Percentiles rank a stretch among this genome's conserved stretches.
These are phyloP conservation scores for Eurytoma adleriae DNA, from an alignment of 2,888 invertebrate genomes.

Conservation along the genomic window DNA sequence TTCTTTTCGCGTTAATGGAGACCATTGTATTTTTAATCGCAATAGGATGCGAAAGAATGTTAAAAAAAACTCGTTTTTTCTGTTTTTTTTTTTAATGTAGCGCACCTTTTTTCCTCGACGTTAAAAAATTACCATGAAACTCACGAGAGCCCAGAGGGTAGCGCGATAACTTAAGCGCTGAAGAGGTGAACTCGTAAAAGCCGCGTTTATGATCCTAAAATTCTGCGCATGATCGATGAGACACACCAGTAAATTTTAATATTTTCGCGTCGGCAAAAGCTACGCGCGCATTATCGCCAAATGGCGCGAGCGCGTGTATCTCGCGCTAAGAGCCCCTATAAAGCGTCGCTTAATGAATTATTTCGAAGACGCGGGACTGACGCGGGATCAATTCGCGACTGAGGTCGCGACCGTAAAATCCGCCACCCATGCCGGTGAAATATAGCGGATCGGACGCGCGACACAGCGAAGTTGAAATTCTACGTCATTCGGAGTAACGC, in stretches of 20 bases:
- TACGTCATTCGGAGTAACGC: background rate
- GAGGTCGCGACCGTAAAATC: conserved; percentile 2
- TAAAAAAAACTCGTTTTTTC: too few relatives aligned
- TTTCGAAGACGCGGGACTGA: conserved; percentile 6
- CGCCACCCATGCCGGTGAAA: background rate
- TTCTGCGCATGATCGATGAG: background rate
- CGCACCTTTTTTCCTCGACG: too few relatives aligned
- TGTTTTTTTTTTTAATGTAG: too few relatives aligned
- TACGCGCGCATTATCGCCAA: too few relatives aligned
- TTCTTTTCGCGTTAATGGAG: too few relatives aligned
- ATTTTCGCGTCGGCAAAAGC: background rate
- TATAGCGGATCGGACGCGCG: background rate
- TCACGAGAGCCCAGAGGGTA: too few relatives aligned
- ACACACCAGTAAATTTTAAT: conserved; percentile 16
- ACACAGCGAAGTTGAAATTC: background rate
- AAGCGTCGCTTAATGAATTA: conserved; percentile 29
- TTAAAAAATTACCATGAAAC: too few relatives aligned
- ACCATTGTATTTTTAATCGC: too few relatives aligned
- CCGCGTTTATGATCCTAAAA: background rate
- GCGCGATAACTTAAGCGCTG: background rate
- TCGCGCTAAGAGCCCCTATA: background rate
- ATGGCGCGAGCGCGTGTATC: background rate
- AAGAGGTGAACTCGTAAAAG: background rate
- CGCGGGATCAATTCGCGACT: conserved; percentile 10
- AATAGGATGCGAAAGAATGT: too few relatives aligned